These are phyloP conservation scores for Nemotelus pantherinus DNA, from an alignment of 2,888 invertebrate genomes.

Conservation along the genomic window DNA sequence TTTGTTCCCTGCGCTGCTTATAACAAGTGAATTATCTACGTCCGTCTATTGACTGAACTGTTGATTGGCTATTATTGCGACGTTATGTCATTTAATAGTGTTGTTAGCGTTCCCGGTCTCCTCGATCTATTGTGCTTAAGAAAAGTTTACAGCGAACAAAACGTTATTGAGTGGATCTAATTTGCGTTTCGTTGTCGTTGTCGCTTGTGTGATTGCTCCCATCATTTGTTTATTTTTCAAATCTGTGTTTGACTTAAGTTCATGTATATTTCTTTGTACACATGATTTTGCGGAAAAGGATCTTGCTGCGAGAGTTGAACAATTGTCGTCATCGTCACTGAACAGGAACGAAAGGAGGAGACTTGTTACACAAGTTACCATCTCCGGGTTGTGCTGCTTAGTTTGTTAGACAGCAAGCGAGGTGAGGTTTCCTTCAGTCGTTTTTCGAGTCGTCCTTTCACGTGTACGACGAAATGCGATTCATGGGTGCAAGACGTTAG, in stretches of 20 bases:
- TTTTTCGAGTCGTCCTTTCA: not conserved
- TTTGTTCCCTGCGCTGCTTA: constrained; percentile 7
- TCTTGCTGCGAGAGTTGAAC: not conserved
- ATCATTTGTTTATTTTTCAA: not conserved
- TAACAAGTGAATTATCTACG: constrained; percentile 29
- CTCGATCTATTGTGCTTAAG: constrained; percentile 16
- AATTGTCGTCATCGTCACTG: not conserved
- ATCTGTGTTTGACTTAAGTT: not conserved
- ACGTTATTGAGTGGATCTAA: not conserved
- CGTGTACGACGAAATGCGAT: constrained; percentile 4
- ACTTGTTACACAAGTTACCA: too few relatives aligned
- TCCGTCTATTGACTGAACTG: constrained; percentile 15
- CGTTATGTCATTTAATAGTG: constrained; percentile 22
- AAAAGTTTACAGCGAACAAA: constrained; percentile 8
- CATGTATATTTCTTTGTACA: not conserved
- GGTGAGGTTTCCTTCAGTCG: not conserved
- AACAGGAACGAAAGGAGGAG: not conserved
- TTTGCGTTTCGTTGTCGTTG: constrained; percentile 5
- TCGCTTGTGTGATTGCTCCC: not conserved
- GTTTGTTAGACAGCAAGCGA: too few relatives aligned
- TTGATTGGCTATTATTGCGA: constrained; percentile 34
- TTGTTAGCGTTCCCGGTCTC: constrained; percentile 12
- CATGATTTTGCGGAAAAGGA: not conserved
- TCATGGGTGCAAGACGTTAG: not conserved
- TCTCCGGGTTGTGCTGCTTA: too few relatives aligned